Evolutionary conservation across 2,888 invertebrate species (phyloP).

Genomic region (Pammene fasciana): DNA sequence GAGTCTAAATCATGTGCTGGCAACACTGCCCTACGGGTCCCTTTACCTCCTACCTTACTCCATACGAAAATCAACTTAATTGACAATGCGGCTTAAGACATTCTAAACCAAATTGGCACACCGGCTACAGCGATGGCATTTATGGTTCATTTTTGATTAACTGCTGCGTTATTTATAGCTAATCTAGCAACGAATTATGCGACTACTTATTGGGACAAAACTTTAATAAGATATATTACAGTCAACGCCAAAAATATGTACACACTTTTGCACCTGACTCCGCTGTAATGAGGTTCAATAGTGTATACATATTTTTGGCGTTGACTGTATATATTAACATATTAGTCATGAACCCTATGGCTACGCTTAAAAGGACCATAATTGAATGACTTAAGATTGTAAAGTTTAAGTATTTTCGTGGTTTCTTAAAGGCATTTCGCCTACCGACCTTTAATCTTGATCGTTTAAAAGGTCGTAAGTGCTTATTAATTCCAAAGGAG

Average conservation of each 20-base stretch:
- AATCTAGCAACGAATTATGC: conserved; percentile 30
- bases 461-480: not conserved
- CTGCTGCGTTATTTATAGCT: conserved; percentile 29
- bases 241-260: too few species aligned
- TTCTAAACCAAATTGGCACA: too few species aligned
- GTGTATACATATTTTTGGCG: too few species aligned
- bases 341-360: conserved; percentile 1
- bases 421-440: conserved; percentile 15
- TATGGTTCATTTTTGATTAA: conserved; percentile 6
- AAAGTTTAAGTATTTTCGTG: conserved; percentile 12
- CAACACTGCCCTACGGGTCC: conserved; percentile 33
- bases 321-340: too few species aligned
- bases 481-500: not conserved
- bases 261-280: too few species aligned
- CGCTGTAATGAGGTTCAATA: too few species aligned
- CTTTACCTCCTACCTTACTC: conserved; percentile 5
- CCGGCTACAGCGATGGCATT: not conserved
- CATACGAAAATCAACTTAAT: not conserved
- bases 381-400: not conserved
- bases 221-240: conserved; percentile 37
- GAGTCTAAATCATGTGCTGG: conserved; percentile 32
- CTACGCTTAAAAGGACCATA: not conserved
- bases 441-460: conserved; percentile 28
- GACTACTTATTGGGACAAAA: conserved; percentile 36
- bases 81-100: not conserved